phyloP scores from a whole-genome alignment of 2,888 invertebrate species.

The Chymomyza caudatula region DNA sequence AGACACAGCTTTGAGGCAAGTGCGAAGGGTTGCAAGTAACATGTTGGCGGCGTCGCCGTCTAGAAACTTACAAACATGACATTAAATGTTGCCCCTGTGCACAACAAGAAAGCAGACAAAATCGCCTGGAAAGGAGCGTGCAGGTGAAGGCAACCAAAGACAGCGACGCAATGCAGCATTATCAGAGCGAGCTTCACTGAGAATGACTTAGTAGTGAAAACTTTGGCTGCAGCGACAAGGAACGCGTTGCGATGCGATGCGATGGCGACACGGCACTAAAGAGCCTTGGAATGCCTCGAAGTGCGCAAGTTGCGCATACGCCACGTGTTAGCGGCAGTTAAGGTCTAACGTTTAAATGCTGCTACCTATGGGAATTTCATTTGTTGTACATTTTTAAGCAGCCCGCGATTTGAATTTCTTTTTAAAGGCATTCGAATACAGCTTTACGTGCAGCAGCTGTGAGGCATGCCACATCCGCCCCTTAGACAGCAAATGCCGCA shows the following conservation, averaged over 20 bases:
- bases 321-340: conserved; percentile 23
- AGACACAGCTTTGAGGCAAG: conserved; percentile 30
- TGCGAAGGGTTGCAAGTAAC: too few relatives aligned
- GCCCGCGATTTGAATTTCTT: conserved; percentile 63
- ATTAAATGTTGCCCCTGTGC: conserved; percentile 57
- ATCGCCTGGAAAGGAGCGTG: conserved; percentile 1
- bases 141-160: conserved; percentile 35
- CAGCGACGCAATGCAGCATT: conserved; percentile 39
- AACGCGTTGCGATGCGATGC: background rate
- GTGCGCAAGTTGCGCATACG: conserved; percentile 49
- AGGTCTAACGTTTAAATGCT: background rate
- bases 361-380: conserved; percentile 63
- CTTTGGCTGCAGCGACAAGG: conserved; percentile 3
- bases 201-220: background rate
- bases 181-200: conserved; percentile 5
- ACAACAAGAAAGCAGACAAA: conserved; percentile 8
- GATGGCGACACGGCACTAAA: conserved; percentile 9
- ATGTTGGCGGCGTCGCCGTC: conserved; percentile 63
- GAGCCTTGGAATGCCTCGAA: background rate
- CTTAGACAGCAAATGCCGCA: conserved; percentile 25
- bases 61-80: conserved; percentile 68
- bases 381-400: conserved; percentile 70
- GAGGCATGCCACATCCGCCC: background rate
- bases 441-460: background rate
- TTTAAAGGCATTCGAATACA: background rate